Percentiles rank a stretch among this genome's conserved stretches.
Conservation (phyloP, 2,797 vertebrate species). For the Allobates femoralis region DNA sequence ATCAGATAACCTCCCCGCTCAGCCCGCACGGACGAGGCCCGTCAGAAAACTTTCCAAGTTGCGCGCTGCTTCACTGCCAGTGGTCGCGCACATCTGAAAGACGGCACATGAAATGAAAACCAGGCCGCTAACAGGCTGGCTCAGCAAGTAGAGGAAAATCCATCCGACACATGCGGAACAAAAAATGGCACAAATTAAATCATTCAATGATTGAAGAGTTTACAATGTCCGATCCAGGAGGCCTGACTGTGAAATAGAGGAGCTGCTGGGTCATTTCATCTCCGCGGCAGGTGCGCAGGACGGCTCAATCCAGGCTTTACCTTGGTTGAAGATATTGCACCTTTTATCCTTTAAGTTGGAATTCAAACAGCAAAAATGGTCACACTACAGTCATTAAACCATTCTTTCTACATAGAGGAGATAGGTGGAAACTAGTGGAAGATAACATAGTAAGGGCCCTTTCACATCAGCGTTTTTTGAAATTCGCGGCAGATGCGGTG, state of each 20-base stretch:
- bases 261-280: not conserved
- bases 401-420: too few species aligned
- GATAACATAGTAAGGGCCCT: too few species aligned
- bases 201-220: not conserved
- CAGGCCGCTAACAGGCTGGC: constrained; percentile 18
- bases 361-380: too few species aligned
- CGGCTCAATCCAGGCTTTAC: not conserved
- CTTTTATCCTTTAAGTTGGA: not conserved
- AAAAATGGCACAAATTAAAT: not conserved
- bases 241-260: not conserved
- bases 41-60: constrained; percentile 55
- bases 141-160: not conserved
- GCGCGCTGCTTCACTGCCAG: constrained; percentile 50
- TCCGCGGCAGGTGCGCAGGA: not conserved
- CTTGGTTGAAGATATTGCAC: not conserved
- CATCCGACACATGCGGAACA: not conserved
- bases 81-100: constrained; percentile 24
- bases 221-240: not conserved
- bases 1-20: constrained; percentile 47
- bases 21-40: constrained; percentile 1
- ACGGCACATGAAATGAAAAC: constrained; percentile 54
- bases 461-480: too few species aligned
- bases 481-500: too few species aligned
- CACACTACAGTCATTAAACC: too few species aligned
- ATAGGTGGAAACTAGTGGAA: too few species aligned